Base-by-base conservation (phyloP, 1,140 invertebrate species). In the Zaprionus camerounensis region DNA sequence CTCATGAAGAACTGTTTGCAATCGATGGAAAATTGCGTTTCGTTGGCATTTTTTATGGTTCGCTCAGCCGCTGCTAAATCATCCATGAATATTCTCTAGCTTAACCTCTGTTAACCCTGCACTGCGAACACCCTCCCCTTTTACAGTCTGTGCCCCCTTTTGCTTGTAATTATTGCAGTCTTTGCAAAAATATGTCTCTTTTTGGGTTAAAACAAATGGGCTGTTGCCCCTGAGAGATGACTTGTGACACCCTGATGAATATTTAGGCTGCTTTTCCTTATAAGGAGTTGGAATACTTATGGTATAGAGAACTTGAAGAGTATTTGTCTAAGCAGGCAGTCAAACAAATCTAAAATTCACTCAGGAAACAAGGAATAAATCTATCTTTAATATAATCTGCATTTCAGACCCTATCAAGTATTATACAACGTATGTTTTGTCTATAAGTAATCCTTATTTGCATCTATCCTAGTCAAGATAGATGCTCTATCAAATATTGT, bases 21-120 rank as follows among this genome's bases (percentile, higher is more conserved):
- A 61, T 79, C 62, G 36, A 17, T 70, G 66, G 53, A 4, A 55
- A n/a, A 59, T 51, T 51, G 28, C 49, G 41, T 24, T 46, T 46
- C 28, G n/a, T 68, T 53, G 31, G 36, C 31, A 36, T 49, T 69
- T 71, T 46, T 36, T 44, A n/a, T 55, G 13, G 13, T 17, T 46
- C 24, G 12, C 68, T 62, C 61, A 67, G 46, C 56, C 41, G 53
- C 55, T 81, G 78, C 72, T 73, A 87, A 87, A 83, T 87, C 71
- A 87, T 81, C 71, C 84, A 79, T 88, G 73, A 87, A 76, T 17
- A 46, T 78, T 68, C 67, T 46, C 9, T 17, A 78, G 59, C 46
- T 20, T 51, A 51, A 56, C 53, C 53, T 17, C 26, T 17, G n/a
- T 44, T 44, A 17, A 44, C n/a, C 36, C 36, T 9, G 13, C 3